These are phyloP conservation scores for Montipora foliosa DNA, from an alignment of 64 coral and sea anemone species.

Conservation along the genomic window DNA sequence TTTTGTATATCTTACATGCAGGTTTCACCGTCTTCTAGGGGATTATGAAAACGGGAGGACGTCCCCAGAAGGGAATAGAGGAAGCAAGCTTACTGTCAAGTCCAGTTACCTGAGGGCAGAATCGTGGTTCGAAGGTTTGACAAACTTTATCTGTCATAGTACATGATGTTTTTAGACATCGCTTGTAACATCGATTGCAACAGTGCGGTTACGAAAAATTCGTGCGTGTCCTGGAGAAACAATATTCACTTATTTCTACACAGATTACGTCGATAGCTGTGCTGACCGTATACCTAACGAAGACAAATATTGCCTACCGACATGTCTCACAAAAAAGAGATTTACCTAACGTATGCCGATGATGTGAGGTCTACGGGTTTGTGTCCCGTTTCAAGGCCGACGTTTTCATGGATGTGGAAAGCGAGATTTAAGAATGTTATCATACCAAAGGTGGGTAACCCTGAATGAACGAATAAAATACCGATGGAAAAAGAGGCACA, in stretches of 20 bases:
- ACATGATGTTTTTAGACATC: slow-evolving; percentile 3
- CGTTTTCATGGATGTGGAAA: slow-evolving; percentile 48
- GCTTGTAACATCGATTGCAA: slow-evolving; percentile 15
- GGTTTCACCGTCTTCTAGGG: too few relatives aligned
- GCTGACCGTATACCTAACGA: slow-evolving; percentile 37
- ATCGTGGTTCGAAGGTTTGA: too few relatives aligned
- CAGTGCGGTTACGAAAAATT: background rate
- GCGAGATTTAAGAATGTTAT: slow-evolving; percentile 4
- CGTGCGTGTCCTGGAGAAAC: background rate
- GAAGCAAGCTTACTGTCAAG: too few relatives aligned
- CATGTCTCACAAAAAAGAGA: slow-evolving; percentile 36
- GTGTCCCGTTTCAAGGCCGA: background rate
- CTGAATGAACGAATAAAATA: background rate
- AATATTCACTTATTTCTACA: background rate
- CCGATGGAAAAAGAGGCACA: background rate
- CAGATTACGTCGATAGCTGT: slow-evolving; percentile 26
- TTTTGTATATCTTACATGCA: too few relatives aligned
- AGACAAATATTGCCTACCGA: slow-evolving; percentile 22
- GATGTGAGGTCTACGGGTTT: background rate
- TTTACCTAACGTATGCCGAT: slow-evolving; percentile 16
- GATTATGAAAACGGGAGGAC: background rate
- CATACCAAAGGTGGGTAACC: slow-evolving; percentile 46
- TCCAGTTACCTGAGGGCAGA: too few relatives aligned
- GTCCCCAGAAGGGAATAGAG: background rate
- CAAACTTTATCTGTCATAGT: background rate